phyloP scores from a whole-genome alignment of 2,113 vertebrate genomes.

The Laticauda laticaudata region DNA sequence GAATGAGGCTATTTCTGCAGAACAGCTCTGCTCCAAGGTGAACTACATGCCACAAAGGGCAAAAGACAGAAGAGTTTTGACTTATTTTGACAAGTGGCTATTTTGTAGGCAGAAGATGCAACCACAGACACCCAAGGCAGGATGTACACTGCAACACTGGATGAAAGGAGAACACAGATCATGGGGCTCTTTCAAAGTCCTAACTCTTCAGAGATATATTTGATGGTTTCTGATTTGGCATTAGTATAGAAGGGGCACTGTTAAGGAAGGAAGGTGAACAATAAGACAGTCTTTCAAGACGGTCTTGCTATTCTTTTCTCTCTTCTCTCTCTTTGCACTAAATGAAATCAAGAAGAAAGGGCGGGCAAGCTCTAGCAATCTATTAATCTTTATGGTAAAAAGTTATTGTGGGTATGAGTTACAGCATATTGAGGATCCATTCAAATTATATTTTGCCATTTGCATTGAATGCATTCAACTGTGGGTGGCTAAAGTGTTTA shows the following conservation, averaged over 20 bases:
- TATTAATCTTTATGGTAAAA: neutral
- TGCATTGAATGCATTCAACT: neutral
- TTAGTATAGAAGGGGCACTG: neutral
- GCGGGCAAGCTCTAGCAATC: neutral
- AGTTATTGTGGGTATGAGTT: neutral
- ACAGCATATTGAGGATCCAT: neutral
- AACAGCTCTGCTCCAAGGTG: conserved; percentile 24
- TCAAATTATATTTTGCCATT: neutral
- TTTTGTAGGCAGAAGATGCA: conserved; percentile 39
- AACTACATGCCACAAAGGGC: conserved; percentile 9
- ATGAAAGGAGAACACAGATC: conserved; percentile 34
- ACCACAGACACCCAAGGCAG: conserved; percentile 29
- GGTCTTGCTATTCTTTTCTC: conserved; percentile 29
- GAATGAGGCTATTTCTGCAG: neutral
- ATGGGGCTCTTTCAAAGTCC: conserved; percentile 50
- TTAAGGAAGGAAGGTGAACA: neutral
- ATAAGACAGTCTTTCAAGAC: conserved; percentile 42
- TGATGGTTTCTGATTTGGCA: neutral
- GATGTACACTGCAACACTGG: conserved; percentile 26
- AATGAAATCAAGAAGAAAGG: neutral
- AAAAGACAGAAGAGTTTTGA: conserved; percentile 27
- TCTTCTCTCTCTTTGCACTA: conserved; percentile 46
- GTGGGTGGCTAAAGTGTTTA: neutral
- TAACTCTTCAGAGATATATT: conserved; percentile 54
- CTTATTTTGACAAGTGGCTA: conserved; percentile 37